Evolutionary conservation across 2,888 invertebrate genomes (phyloP).

Genomic region (Thalpophila matura): DNA sequence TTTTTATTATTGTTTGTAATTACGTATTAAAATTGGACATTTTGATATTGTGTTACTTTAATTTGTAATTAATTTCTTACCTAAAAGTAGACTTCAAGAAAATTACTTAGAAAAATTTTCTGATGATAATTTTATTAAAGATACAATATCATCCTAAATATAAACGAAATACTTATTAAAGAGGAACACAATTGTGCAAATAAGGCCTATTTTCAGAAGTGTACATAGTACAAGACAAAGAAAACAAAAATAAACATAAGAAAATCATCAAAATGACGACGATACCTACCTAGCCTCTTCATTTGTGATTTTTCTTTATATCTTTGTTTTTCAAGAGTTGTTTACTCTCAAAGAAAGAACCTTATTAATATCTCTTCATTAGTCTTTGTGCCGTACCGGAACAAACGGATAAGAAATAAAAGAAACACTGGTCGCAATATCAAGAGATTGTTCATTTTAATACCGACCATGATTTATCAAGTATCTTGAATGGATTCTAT

Average conservation of each 20-base stretch:
- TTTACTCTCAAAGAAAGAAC: conserved; percentile 37
- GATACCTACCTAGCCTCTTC: conserved; percentile 9
- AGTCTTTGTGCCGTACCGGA: conserved; percentile 50
- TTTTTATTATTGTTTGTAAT: conserved; percentile 30
- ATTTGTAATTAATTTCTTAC: too few species aligned
- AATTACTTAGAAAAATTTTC: too few species aligned
- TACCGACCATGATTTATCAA: conserved; percentile 25
- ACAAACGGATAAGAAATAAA: conserved; percentile 39
- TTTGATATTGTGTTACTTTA: too few species aligned
- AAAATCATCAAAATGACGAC: neutral
- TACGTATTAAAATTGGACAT: neutral
- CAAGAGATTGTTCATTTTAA: conserved; percentile 25
- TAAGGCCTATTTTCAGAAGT: neutral
- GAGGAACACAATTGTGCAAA: neutral
- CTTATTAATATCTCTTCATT: conserved; percentile 56
- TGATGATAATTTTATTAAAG: too few species aligned
- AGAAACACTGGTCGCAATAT: conserved; percentile 20
- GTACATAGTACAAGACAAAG: neutral
- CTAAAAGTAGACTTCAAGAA: too few species aligned
- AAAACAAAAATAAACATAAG: neutral
- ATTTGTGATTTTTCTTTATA: conserved; percentile 48
- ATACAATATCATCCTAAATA: too few species aligned
- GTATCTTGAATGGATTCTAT: conserved; percentile 5
- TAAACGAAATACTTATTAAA: too few species aligned
- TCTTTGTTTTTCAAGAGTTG: conserved; percentile 53